Evolutionary conservation across 2,797 vertebrate genomes (phyloP), one percentile per base, ranked within the genome.

Genomic region (Champsocephalus esox): DNA sequence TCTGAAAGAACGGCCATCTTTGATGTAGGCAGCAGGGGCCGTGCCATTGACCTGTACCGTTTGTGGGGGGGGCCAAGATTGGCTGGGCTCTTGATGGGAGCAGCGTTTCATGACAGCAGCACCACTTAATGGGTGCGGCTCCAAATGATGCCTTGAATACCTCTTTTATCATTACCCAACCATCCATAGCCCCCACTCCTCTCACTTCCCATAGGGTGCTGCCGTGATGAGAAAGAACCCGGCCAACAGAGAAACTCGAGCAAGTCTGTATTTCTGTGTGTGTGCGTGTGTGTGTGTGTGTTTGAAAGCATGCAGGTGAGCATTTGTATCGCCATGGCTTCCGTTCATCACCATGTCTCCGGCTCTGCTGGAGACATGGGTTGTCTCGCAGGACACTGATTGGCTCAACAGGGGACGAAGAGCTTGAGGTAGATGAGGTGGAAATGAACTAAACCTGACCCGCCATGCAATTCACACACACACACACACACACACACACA

Each of bases 401-500:
- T 92, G 90, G 91, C 91, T 86, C 89, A 83, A 92, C 60, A 1
- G 92, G 92, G 66, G 72, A 75, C 46, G 24, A 79, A 71, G 80
- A 91, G 80, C 79, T 81, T 12, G 78, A 87, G 81, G 73, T 82
- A 87, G 87, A 94, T 88, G 88, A 89, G 84, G 86, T 83, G 85
- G 86, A 93, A 93, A 89, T 87, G 85, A 91, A 92, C 90, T 81
- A 82, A 90, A 88, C 75, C 81, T 89, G 83, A 89, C 84, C 84
- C 71, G 75, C 66, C 19, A 44, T 38, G 62, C 57, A 70, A 21
- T 41, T 45, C 34, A 38, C 34, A 38, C 7, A 9, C 74, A 55
- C 21, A 59, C 58, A 6, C 56, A 49, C 46, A 0, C 17, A 45
- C 69, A 70, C 28, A 75, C 62, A 70, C 34, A 75, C 34, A 83